These are phyloP conservation scores for Endomychus coccineus DNA, from an alignment of 2,888 invertebrate species.

Conservation along the genomic window DNA sequence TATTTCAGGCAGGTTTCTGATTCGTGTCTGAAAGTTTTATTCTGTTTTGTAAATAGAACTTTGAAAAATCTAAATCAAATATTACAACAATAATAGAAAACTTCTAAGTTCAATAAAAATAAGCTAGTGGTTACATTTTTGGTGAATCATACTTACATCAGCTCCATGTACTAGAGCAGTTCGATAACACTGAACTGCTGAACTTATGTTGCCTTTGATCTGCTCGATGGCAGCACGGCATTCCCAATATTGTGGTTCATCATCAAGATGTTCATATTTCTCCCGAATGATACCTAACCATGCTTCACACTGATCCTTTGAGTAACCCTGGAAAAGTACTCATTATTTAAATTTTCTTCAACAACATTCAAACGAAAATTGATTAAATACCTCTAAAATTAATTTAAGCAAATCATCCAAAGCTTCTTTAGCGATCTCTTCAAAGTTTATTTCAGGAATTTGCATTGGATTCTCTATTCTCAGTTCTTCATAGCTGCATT, in stretches of 20 bases:
- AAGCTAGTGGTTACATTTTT: no score
- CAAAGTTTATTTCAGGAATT: conserved; percentile 24
- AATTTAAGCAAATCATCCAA: conserved; percentile 48
- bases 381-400: conserved; percentile 45
- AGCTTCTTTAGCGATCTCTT: conserved; percentile 42
- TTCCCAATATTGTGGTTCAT: conserved; percentile 52
- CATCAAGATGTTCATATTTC: conserved; percentile 41
- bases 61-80: no score
- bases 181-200: conserved; percentile 53
- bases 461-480: conserved; percentile 27
- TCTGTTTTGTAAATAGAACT: no score
- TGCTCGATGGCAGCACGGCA: conserved; percentile 54
- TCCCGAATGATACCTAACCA: conserved; percentile 50
- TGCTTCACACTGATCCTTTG: conserved; percentile 49
- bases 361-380: conserved; percentile 1
- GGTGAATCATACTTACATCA: no score
- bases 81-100: no score
- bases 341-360: conserved; percentile 9
- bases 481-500: conserved; percentile 29
- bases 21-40: no score
- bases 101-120: no score
- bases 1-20: no score
- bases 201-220: conserved; percentile 47
- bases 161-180: conserved; percentile 52
- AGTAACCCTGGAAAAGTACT: conserved; percentile 50